Evolutionary conservation across 2,113 vertebrate species (phyloP).

Genomic region (Poicephalus meyeri): DNA sequence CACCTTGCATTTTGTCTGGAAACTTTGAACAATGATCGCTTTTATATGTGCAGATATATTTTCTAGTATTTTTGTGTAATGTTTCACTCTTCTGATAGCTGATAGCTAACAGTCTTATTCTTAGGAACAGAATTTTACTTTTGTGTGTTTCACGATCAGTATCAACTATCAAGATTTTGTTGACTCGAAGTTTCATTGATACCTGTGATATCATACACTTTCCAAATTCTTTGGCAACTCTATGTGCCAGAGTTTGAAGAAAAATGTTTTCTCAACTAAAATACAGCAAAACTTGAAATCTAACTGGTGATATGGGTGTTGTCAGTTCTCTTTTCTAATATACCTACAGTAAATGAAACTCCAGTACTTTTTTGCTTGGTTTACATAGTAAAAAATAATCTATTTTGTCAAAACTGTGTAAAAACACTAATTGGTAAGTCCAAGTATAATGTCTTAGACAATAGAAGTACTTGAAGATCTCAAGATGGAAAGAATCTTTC

Average conservation of each 20-base stretch:
- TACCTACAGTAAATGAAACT: background rate
- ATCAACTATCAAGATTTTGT: background rate
- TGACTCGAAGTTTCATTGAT: background rate
- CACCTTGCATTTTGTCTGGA: background rate
- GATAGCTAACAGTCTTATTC: background rate
- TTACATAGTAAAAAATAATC: background rate
- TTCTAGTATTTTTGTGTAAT: background rate
- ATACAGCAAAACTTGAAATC: background rate
- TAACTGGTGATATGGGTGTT: background rate
- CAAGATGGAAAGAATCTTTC: background rate
- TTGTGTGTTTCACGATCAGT: background rate
- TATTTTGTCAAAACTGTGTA: background rate
- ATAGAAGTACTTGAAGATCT: background rate
- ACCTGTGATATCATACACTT: background rate
- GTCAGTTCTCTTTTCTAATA: background rate
- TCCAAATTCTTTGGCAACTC: background rate
- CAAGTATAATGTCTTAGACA: background rate
- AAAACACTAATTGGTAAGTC: background rate
- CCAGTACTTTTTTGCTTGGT: background rate
- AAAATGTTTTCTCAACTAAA: background rate
- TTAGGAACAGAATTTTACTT: background rate
- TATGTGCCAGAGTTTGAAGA: background rate
- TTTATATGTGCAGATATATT: background rate
- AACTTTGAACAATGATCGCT: background rate
- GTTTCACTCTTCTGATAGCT: background rate